Percentiles rank a stretch among this genome's conserved stretches.
Conservation (phyloP, 2,888 invertebrate species). For the Perdita meconis region DNA sequence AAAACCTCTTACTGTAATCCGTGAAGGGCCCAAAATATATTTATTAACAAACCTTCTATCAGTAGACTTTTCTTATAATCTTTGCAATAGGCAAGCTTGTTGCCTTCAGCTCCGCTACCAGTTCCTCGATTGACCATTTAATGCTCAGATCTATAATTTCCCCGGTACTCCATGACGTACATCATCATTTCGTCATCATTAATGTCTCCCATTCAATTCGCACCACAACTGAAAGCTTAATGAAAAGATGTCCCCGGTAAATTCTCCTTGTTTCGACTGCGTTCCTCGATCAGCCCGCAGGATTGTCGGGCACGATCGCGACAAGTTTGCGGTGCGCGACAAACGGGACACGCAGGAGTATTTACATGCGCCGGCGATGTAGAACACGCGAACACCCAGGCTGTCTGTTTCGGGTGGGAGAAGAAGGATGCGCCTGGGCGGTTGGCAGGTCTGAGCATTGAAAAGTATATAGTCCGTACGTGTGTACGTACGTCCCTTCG, state of each 20-base stretch:
- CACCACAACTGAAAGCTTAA: background rate
- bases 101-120: too few species aligned
- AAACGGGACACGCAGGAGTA: slow-evolving; percentile 41
- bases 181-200: too few species aligned
- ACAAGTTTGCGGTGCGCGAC: slow-evolving; percentile 54
- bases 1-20: too few species aligned
- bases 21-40: too few species aligned
- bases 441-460: slow-evolving; percentile 47
- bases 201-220: too few species aligned
- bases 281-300: slow-evolving; percentile 8
- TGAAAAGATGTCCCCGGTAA: background rate
- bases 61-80: too few species aligned
- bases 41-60: too few species aligned
- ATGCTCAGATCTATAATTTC: too few species aligned
- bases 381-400: slow-evolving; percentile 44
- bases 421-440: slow-evolving; percentile 32
- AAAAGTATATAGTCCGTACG: slow-evolving; percentile 51
- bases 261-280: background rate
- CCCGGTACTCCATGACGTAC: too few species aligned
- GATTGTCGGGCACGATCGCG: slow-evolving; percentile 54
- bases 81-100: too few species aligned
- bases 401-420: slow-evolving; percentile 16
- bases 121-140: too few species aligned
- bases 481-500: slow-evolving; percentile 1
- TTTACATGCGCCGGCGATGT: slow-evolving; percentile 52